Percentiles rank a stretch among this genome's conserved stretches.
phyloP scores from a whole-genome alignment of 2,113 vertebrate species.

The Eclectus roratus region DNA sequence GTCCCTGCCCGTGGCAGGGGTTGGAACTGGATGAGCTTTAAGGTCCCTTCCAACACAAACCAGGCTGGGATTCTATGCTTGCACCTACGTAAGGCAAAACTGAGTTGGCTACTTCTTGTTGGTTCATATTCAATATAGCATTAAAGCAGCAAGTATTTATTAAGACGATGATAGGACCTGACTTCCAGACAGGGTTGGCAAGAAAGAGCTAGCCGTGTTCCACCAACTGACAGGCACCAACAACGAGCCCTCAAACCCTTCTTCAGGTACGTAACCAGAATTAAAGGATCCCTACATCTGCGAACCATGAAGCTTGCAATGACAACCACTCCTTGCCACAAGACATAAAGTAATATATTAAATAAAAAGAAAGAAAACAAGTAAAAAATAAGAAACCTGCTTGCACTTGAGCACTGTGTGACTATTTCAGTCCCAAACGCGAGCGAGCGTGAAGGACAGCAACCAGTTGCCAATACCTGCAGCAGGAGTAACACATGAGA shows the following conservation, averaged over 20 bases:
- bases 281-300: rapidly evolving
- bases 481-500: rapidly evolving
- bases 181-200: not conserved
- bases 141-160: not conserved
- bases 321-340: not conserved
- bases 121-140: not conserved
- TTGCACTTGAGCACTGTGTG: rapidly evolving
- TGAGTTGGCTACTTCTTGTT: not conserved
- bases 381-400: not conserved
- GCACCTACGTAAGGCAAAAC: too few relatives aligned
- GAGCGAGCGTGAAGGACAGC: not conserved
- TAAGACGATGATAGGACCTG: not conserved
- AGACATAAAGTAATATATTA: not conserved
- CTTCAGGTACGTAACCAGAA: not conserved
- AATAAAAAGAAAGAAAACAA: not conserved
- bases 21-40: not conserved
- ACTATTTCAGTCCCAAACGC: not conserved
- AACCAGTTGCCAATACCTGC: not conserved
- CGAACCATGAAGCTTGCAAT: not conserved
- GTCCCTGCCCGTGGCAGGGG: not conserved
- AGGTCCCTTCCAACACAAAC: not conserved
- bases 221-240: not conserved
- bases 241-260: not conserved
- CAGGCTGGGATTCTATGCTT: not conserved
- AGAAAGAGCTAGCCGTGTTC: not conserved